Conservation (phyloP, 2,888 invertebrate species). For the Ormia ochracea region DNA sequence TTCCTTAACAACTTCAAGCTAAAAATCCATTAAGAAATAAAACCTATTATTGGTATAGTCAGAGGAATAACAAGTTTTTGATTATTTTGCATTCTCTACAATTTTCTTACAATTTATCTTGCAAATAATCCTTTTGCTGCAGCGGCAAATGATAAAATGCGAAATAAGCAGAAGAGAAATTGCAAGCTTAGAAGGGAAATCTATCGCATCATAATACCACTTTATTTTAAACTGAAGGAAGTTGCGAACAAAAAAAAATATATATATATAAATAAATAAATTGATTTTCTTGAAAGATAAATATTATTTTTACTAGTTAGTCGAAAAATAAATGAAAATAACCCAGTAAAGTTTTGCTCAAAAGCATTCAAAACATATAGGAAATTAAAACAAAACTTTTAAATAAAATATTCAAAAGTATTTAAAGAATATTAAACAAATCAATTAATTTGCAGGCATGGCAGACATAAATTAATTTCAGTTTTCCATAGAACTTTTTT, state of each 20-base stretch:
- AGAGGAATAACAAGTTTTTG: slow-evolving; percentile 11
- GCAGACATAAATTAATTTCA: too few species aligned
- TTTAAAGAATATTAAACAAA: neutral
- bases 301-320: slow-evolving; percentile 4
- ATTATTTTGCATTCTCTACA: slow-evolving; percentile 49
- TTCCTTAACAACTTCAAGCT: slow-evolving; percentile 15
- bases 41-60: slow-evolving; percentile 34
- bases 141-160: neutral
- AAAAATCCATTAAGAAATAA: slow-evolving; percentile 26
- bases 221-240: slow-evolving; percentile 37
- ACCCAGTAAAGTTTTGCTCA: neutral
- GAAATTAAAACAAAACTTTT: neutral
- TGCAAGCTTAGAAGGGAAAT: slow-evolving; percentile 45
- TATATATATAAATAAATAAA: slow-evolving; percentile 25
- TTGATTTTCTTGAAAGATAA: slow-evolving; percentile 39
- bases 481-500: too few species aligned
- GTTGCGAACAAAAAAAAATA: neutral
- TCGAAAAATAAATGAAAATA: neutral
- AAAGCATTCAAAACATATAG: neutral
- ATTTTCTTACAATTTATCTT: slow-evolving; percentile 56
- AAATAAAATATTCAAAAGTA: neutral
- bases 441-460: neutral
- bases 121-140: slow-evolving; percentile 52
- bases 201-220: slow-evolving; percentile 58
- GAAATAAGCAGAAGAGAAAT: slow-evolving; percentile 18